phyloP scores from a whole-genome alignment of 2,888 invertebrate genomes.

The Brachyopa scutellaris region DNA sequence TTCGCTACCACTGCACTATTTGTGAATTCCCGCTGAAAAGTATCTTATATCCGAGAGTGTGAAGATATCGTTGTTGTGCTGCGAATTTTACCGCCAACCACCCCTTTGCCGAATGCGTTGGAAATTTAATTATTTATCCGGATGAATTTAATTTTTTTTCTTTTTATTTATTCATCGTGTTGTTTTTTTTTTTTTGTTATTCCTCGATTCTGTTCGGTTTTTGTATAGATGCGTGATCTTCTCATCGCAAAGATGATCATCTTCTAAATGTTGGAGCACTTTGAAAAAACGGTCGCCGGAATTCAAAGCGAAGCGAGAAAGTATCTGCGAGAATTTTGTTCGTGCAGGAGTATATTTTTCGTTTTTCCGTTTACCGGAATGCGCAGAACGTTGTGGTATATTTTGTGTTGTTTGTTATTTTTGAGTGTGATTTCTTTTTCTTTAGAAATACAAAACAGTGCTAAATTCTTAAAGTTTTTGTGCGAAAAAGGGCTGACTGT shows the following conservation, averaged over 20 bases:
- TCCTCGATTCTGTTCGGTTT: slow-evolving; percentile 31
- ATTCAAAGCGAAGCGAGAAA: slow-evolving; percentile 43
- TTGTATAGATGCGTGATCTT: slow-evolving; percentile 54
- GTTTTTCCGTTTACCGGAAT: slow-evolving; percentile 34
- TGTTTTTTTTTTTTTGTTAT: slow-evolving; percentile 6
- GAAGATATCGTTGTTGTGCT: slow-evolving; percentile 51
- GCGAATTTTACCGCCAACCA: slow-evolving; percentile 44
- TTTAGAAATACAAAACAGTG: slow-evolving; percentile 9
- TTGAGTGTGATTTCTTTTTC: slow-evolving; percentile 7
- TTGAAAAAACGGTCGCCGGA: slow-evolving; percentile 49
- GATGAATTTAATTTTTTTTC: slow-evolving; percentile 53
- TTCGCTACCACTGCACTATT: slow-evolving; percentile 64
- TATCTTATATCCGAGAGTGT: slow-evolving; percentile 55
- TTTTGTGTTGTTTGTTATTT: slow-evolving; percentile 45
- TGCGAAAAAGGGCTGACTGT: neutral
- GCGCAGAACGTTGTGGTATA: slow-evolving; percentile 24
- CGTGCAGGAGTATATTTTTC: neutral
- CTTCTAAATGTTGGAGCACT: slow-evolving; percentile 40
- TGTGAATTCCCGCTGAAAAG: slow-evolving; percentile 59
- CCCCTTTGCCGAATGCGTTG: slow-evolving; percentile 54
- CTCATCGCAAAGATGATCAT: slow-evolving; percentile 51
- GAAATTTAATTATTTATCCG: slow-evolving; percentile 68
- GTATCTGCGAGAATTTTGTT: slow-evolving; percentile 11
- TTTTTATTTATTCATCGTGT: neutral
- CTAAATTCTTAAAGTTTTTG: slow-evolving; percentile 15